Evolutionary conservation across 2,113 vertebrate genomes (phyloP), one percentile per base, ranked within the genome.

Genomic region (Spea bombifrons): DNA sequence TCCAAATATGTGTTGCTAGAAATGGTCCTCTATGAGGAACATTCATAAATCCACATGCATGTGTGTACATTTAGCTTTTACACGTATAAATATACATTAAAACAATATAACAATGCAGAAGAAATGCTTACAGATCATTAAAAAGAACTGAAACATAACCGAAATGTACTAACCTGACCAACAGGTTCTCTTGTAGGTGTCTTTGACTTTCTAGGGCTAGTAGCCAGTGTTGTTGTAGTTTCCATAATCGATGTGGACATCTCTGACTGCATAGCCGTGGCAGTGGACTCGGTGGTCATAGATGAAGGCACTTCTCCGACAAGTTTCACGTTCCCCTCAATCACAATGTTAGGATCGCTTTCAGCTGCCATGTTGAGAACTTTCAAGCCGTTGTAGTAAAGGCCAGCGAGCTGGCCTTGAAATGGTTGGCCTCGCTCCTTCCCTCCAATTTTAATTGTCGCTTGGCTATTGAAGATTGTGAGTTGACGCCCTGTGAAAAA

Each of bases 381-480:
- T 91, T 99, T 99, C 89, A 99, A 92, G 89, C 97, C 97, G 85
- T 99, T 99, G 94, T 99, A 99, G 95, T 99, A 99, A 89, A 99
- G 96, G 87, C 97, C 97, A 78, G 97, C 98, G 80, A 99, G 96
- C 89, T 99, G 97, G 84, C 97, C 97, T 93, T 99, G 97, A 93
- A 99, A 99, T 84, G 96, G 94, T 81, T 94, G 93, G 87, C 92
- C 95, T 83, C 94, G 93, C 87, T 99, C 96, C 84, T 93, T 96
- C 90, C 97, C 96, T 84, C 97, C 97, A 89, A 99, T 99, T 92
- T 97, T 97, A 92, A 99, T 99, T 84, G 96, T 98, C 85, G 96
- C 97, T 94, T 99, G 97, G 88, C 97, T 99, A 95, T 99, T 99
- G 96, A 99, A 99, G 94, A 99, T 99, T 88, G 97, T 99, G 86